Evolutionary conservation across 2,797 vertebrate genomes (phyloP), one percentile per base, ranked within the genome.

Genomic region (Lycodopsis pacificus): DNA sequence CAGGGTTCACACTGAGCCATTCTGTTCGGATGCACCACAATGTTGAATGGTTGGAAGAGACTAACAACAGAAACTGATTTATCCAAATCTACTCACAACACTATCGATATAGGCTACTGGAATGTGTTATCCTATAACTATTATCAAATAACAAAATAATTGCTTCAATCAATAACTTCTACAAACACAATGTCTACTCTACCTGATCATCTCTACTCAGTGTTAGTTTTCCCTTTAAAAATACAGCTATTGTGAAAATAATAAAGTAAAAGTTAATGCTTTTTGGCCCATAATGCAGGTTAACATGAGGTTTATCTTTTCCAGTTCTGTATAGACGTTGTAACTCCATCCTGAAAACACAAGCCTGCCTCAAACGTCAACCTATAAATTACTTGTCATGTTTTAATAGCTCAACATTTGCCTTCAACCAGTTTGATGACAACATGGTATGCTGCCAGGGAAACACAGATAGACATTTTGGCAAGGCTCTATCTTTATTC

Each of bases 341-440:
- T 36, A 62, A 69, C 19, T n/a, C 14, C 13, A 8, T 42, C 22
- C 5, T 56, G 1, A 44, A 57, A 80, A 80, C 27, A 71, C 61
- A 49, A 40, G 25, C 22, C 22, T 5, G 11, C 4, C 14, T 65
- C 32, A 38, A 0, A 67, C 12, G 19, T 19, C 22, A 15, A 53
- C 17, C 44, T 63, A 46, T 44, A 68, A 71, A 14, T 22, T 13
- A 40, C 56, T 51, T 79, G 30, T 38, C 19, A 75, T 71, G 53
- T 70, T 78, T 82, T 51, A 71, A 69, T 70, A 73, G 66, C 59
- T 34, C 17, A 64, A 36, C 72, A 65, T 49, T 49, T 79, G 51
- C 19, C 36, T 53, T 62, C 13, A 66, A 67, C 61, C 58, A 27
- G 53, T 65, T 56, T 81, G 63, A 71, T 65, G 80, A 84, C 59